Conservation (phyloP, 1,140 invertebrate species). For the Yoshiicerus persimilis region DNA sequence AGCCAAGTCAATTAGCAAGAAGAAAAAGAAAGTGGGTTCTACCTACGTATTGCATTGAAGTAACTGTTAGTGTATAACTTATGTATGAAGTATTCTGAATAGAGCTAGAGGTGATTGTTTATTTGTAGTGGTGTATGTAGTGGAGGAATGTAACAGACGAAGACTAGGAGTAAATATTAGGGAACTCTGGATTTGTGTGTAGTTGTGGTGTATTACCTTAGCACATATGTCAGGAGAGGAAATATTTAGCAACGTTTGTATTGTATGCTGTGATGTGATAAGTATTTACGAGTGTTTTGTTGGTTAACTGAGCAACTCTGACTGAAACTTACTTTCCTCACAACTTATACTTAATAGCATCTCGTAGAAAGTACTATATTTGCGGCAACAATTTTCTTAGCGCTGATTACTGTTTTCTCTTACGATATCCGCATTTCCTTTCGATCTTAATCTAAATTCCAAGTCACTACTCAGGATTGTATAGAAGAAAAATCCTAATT, state of each 20-base stretch:
- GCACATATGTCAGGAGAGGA: not conserved
- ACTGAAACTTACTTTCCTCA: not conserved
- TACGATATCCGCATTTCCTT: constrained; percentile 19
- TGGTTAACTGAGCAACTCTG: not conserved
- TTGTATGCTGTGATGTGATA: not conserved
- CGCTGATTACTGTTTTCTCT: constrained; percentile 7
- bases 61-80: not conserved
- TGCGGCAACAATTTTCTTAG: not conserved
- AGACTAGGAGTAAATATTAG: not conserved
- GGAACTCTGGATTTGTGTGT: not conserved
- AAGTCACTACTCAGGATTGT: not conserved
- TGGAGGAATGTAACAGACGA: no score
- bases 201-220: not conserved
- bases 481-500: constrained; percentile 8
- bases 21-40: not conserved
- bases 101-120: not conserved
- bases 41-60: not conserved
- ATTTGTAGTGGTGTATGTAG: not conserved
- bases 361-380: not conserved
- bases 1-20: not conserved
- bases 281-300: not conserved
- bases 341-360: not conserved
- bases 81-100: not conserved
- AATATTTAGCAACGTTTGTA: not conserved
- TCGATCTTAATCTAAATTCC: constrained; percentile 17